Conservation (phyloP, 1,140 invertebrate genomes). For the Mya arenaria region DNA sequence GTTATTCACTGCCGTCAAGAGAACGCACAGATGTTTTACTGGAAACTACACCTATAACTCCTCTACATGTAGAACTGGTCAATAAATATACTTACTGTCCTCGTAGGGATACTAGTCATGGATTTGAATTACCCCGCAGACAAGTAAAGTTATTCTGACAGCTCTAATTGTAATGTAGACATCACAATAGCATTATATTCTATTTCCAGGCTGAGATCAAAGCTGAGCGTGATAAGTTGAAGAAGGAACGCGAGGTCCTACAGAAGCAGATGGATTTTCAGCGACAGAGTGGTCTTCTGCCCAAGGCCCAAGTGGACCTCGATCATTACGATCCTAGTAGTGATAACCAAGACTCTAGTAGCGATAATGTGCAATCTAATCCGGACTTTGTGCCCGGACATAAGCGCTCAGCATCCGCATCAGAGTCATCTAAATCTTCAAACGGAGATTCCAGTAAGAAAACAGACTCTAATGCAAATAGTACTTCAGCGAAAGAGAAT, state of each 20-base stretch:
- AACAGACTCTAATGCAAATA: constrained; percentile 38
- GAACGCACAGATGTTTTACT: too few relatives aligned
- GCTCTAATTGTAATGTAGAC: too few relatives aligned
- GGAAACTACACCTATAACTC: too few relatives aligned
- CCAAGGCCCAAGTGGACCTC: constrained; percentile 9
- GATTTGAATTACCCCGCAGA: too few relatives aligned
- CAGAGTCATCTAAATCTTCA: constrained; percentile 66
- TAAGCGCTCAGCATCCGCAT: constrained; percentile 67
- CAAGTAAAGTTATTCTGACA: too few relatives aligned
- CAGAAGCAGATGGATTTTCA: constrained; percentile 74
- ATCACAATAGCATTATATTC: too few relatives aligned
- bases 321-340: not conserved
- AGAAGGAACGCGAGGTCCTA: constrained; percentile 65
- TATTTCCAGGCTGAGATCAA: constrained; percentile 63
- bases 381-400: constrained; percentile 55
- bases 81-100: too few relatives aligned
- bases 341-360: not conserved
- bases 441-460: constrained; percentile 57
- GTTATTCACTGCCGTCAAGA: too few relatives aligned
- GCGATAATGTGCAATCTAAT: constrained; percentile 22
- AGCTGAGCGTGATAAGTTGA: constrained; percentile 69
- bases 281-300: constrained; percentile 58
- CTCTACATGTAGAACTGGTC: too few relatives aligned
- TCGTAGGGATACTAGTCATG: too few relatives aligned
- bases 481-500: constrained; percentile 36